Conservation (phyloP, 2,797 vertebrate genomes). For the Monodelphis domestica region DNA sequence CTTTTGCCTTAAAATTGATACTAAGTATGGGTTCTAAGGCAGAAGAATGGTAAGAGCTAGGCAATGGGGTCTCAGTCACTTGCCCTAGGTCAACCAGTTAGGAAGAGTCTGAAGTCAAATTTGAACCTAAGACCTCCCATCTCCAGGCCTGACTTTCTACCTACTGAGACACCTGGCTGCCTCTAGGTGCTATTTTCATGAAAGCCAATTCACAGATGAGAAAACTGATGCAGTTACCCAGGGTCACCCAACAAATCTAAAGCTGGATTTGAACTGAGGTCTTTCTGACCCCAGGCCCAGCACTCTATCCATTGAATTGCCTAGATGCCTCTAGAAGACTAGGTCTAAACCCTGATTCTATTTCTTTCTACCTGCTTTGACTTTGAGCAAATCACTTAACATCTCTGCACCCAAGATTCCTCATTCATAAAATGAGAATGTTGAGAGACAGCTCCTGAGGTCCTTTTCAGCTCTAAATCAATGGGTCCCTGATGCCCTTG, state of each 20-base stretch:
- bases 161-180: no score
- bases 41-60: no score
- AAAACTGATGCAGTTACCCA: not conserved
- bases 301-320: not conserved
- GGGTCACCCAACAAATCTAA: not conserved
- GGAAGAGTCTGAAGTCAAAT: no score
- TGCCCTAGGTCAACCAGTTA: no score
- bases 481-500: not conserved
- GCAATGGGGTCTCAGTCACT: no score
- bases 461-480: not conserved
- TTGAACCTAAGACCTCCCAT: no score
- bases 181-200: not conserved
- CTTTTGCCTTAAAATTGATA: no score
- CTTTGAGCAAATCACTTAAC: not conserved
- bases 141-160: no score
- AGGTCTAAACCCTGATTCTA: not conserved
- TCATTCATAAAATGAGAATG: not conserved
- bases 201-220: not conserved
- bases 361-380: not conserved
- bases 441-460: not conserved
- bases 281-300: not conserved
- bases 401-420: not conserved
- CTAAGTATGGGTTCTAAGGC: no score
- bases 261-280: not conserved
- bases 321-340: not conserved